Evolutionary conservation across 2,888 invertebrate species (phyloP), one percentile per base, ranked within the genome.

Genomic region (Polyommatus iphigenia): DNA sequence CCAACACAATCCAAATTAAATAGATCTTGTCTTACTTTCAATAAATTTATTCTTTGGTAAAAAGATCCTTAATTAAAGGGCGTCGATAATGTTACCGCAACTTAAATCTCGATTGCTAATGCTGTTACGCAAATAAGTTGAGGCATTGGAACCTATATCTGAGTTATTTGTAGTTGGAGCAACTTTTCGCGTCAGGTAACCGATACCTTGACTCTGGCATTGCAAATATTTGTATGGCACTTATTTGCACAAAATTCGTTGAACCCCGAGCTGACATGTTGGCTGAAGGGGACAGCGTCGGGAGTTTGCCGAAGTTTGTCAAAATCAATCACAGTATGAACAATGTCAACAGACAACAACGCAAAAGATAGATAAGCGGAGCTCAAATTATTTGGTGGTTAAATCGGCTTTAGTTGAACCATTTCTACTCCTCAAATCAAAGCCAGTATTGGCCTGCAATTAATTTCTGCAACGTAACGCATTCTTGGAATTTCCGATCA

Each of bases 91-190:
- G 67, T 18, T 32, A 67, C 29, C 15, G 29, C 29, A 67, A 67
- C 15, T 32, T 67, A 29, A 29, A 67, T 67, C 67, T 32, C 15
- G 67, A 67, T 67, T 10, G 41, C 72, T 41, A 72, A 72, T 41
- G 72, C 32, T 41, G 72, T 41, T 72, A 72, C 20, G 72, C 29
- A 32, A 67, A 67, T 67, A 67, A 20, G n/a, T 18, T 7, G 72
- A n/a, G 71, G 71, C 36, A 41, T 41, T 72, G 20, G 72, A 41
- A 72, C 72, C 41, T 67, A 67, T 67, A 67, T 67, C 67, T 67
- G 67, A 67, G 67, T 67, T 67, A 67, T 67, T 24, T 67, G 67
- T 67, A 15, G 67, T 67, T 67, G 5, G 15, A 15, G 6, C 67
- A 67, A 67, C 67, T 15, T 67, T 67, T 67, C 36, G 72, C 41